Evolutionary conservation across 2,113 vertebrate species (phyloP), one percentile per base, ranked within the genome.

Genomic region (Xiphias gladius): DNA sequence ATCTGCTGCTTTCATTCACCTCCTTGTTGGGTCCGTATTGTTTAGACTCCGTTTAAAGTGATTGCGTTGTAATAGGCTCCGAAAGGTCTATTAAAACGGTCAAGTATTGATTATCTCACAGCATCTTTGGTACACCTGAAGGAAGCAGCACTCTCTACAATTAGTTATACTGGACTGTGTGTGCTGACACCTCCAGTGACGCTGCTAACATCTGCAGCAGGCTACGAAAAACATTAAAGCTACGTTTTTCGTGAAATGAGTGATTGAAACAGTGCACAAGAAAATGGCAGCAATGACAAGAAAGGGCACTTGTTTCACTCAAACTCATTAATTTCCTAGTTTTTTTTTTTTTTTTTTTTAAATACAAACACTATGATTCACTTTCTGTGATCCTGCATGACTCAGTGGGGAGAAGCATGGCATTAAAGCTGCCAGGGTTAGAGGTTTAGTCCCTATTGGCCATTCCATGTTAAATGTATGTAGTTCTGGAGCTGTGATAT

Each of bases 21-120:
- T 59, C 28, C 19, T 57, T 22, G 22, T n/a, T 22, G 46, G 30
- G 26, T 57, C n/a, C 48, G 30, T 66, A 41, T 77, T 71, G 28
- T 26, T 85, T 5, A 7, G 71, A 82, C 55, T 74, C 41, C 0
- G 52, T 84, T 80, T 58, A 71, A 52, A 69, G 71, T 39, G 71
- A 68, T 74, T 58, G 41, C 2, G 2, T 55, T 74, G 64, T 72
- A 74, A 83, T 80, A 77, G 75, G 48, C 73, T 79, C 67, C 66
- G 75, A 76, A 64, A 59, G 39, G 30, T 35, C 80, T 79, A 83
- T 83, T 79, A 76, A 76, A 83, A 76, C 67, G 24, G 58, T 79
- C n/a, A 3, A 20, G 0, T 74, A 87, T 91, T 73, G 85, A 93
- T 88, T 80, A 39, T 67, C 32, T 82, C 84, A 58, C 43, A 71